phyloP scores from a whole-genome alignment of 2,113 vertebrate genomes.

The rat (Rattus norvegicus) region DNA sequence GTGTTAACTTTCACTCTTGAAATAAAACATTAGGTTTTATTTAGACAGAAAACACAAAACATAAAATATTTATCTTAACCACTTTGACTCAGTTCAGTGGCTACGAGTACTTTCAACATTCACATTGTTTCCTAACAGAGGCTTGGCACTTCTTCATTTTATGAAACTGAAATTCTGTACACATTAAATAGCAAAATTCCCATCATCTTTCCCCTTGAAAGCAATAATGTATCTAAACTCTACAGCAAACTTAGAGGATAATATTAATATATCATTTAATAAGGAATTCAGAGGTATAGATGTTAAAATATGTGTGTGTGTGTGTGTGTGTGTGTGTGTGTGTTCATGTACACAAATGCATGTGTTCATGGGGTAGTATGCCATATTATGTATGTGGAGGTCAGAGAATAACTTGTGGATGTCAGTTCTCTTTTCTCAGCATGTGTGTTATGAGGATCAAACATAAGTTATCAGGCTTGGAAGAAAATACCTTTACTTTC shows the following conservation, averaged over 20 bases:
- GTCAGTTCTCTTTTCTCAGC: too few relatives aligned
- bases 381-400: neutral
- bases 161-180: neutral
- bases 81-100: conserved; percentile 14
- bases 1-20: neutral
- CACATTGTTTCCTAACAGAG: neutral
- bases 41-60: neutral
- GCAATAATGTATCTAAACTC: conserved; percentile 7
- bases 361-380: neutral
- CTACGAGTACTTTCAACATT: conserved; percentile 12
- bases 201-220: neutral
- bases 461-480: too few relatives aligned
- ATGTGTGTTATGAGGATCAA: neutral
- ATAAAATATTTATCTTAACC: neutral
- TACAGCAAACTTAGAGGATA: neutral
- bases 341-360: neutral
- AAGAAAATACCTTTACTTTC: neutral
- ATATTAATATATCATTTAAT: neutral
- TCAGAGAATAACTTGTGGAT: neutral
- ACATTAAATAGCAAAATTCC: neutral
- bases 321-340: neutral
- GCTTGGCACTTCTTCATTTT: neutral
- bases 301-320: accelerated
- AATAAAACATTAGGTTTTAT: neutral
- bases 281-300: neutral